Percentiles rank a stretch among this genome's conserved stretches.
Conservation (phyloP, 64 coral and sea anemone genomes). For the Acropora yongei region DNA sequence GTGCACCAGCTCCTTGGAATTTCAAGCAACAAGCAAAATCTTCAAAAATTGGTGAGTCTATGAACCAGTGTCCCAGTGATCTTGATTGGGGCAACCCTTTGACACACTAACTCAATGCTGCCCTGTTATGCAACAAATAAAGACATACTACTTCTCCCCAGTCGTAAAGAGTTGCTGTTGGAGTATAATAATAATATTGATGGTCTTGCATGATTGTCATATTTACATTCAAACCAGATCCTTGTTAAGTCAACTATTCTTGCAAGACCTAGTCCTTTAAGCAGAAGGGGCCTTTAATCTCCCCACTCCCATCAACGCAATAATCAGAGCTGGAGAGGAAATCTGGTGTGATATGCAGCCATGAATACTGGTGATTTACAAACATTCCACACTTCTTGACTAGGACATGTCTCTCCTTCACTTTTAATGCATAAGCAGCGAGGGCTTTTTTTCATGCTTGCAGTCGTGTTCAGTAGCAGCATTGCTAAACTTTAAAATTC, state of each 20-base stretch:
- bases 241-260: too few relatives aligned
- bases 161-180: neutral
- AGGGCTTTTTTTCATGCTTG: conserved; percentile 61
- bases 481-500: conserved; percentile 53
- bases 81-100: conserved; percentile 37
- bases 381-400: conserved; percentile 55
- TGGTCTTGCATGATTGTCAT: too few relatives aligned
- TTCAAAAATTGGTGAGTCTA: conserved; percentile 58
- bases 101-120: conserved; percentile 51
- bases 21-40: conserved; percentile 60
- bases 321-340: conserved; percentile 75
- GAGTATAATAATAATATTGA: too few relatives aligned
- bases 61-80: conserved; percentile 58
- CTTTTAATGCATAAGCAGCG: conserved; percentile 56
- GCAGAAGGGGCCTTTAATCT: too few relatives aligned
- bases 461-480: conserved; percentile 53
- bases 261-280: too few relatives aligned
- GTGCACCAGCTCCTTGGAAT: conserved; percentile 53
- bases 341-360: conserved; percentile 75
- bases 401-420: conserved; percentile 51
- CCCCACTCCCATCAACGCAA: conserved; percentile 45
- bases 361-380: conserved; percentile 57
- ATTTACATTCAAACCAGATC: too few relatives aligned
- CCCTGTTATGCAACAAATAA: conserved; percentile 42
- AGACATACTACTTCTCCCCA: too few relatives aligned